phyloP scores from a whole-genome alignment of 2,888 invertebrate species.

The Netelia melanura region DNA sequence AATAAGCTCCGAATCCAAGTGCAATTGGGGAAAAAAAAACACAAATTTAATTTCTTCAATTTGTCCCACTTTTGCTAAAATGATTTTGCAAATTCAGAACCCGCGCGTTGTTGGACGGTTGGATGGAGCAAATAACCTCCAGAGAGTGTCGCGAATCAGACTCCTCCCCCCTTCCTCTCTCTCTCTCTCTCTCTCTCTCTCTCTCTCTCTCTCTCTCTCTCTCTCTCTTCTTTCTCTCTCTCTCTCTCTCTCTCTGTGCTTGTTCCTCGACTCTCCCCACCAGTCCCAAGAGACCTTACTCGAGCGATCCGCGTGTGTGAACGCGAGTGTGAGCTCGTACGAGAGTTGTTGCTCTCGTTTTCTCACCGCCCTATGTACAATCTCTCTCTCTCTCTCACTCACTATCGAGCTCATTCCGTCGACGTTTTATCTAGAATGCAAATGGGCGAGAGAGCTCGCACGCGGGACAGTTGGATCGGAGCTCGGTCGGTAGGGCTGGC shows the following conservation, averaged over 20 bases:
- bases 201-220: not conserved
- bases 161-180: too few species aligned
- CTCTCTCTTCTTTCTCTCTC: too few species aligned
- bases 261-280: too few species aligned
- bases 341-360: constrained; percentile 47
- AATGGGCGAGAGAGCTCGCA: constrained; percentile 19
- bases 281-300: not conserved
- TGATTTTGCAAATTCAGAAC: not conserved
- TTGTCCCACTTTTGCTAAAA: constrained; percentile 1
- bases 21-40: not conserved
- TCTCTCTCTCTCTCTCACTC: constrained; percentile 45
- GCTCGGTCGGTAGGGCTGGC: constrained; percentile 26
- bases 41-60: not conserved
- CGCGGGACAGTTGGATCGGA: constrained; percentile 43
- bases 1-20: not conserved
- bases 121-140: not conserved
- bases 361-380: constrained; percentile 45
- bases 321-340: not conserved
- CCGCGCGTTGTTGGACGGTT: not conserved
- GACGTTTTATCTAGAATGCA: constrained; percentile 50
- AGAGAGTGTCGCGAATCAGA: constrained; percentile 14
- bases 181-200: not conserved
- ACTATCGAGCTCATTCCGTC: constrained; percentile 32
- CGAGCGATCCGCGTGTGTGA: not conserved
- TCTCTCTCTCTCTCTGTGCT: not conserved